Evolutionary conservation across 2,113 vertebrate species (phyloP), one percentile per base, ranked within the genome.

Genomic region (Ailurus styani): DNA sequence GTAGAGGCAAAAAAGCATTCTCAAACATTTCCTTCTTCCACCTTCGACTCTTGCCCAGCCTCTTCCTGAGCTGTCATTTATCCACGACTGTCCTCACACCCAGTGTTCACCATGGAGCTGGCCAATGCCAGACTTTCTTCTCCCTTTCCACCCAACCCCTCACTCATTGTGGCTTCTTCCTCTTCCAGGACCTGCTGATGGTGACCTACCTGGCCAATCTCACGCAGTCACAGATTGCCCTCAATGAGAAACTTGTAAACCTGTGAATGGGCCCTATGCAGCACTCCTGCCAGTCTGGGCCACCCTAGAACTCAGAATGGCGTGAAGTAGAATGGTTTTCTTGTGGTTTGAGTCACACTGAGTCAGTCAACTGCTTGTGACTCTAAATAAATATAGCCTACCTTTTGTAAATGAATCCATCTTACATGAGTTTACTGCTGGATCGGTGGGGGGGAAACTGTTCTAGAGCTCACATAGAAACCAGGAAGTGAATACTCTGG

Each of bases 201-300:
- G 99, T 99, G 98, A 99, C 99, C 84, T 99, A 99, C 98, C 98
- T 99, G 98, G 99, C 99, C 77, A 99, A 99, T 97, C 99, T 99
- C 94, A 99, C 99, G 37, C 99, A 99, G 98, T 99, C 99, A 96
- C 99, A 99, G 98, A 99, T 99, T 34, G 99, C 99, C 96, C 99
- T 99, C 82, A 99, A 99, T 0, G 99, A 99, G 98, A 99, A 99
- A 97, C 99, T 99, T 85, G 99, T 99, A 93, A 99, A 98, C 98
- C 98, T 99, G 93, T 99, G 97, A 99, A 96, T 54, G 82, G 97
- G 77, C 17, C 91, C 23, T 23, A 27, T 0, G 72, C 87, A 83
- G 83, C 90, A 54, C 54, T 47, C 50, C 83, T 72, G n/a, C 81
- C 17, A 2, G 3, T 37, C 57, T 90, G 77, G 81, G 23, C 57